These are phyloP conservation scores for Burhinus oedicnemus DNA, from an alignment of 2,113 vertebrate genomes.

Conservation along the genomic window DNA sequence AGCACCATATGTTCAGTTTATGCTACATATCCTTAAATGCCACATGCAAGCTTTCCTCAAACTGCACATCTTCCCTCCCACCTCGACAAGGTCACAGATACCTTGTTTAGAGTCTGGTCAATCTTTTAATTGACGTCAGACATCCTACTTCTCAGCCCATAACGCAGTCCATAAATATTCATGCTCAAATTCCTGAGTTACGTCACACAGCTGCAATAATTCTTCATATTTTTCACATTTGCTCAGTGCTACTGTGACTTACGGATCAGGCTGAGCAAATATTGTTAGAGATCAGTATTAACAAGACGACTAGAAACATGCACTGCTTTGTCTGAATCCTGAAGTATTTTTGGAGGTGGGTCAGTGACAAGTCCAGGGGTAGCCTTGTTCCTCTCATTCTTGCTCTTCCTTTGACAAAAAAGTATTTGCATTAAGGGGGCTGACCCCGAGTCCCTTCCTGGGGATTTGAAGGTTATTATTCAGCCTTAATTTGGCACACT, in stretches of 20 bases:
- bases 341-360: background rate
- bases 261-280: background rate
- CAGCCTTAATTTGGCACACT: background rate
- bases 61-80: no score
- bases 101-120: background rate
- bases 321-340: background rate
- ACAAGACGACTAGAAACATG: background rate
- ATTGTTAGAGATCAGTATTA: background rate
- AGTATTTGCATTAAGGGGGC: background rate
- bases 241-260: fast-evolving
- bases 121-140: background rate
- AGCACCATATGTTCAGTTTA: no score
- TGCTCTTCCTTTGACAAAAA: background rate
- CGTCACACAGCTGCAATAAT: background rate
- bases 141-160: background rate
- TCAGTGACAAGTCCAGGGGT: background rate
- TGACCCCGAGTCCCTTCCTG: background rate
- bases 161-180: background rate
- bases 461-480: background rate
- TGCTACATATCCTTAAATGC: no score
- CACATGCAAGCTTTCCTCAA: no score
- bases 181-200: background rate
- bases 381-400: background rate
- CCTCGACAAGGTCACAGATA: no score
- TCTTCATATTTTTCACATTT: background rate